These are phyloP conservation scores for Maccullochella peelii DNA, from an alignment of 2,113 vertebrate genomes.

Conservation along the genomic window DNA sequence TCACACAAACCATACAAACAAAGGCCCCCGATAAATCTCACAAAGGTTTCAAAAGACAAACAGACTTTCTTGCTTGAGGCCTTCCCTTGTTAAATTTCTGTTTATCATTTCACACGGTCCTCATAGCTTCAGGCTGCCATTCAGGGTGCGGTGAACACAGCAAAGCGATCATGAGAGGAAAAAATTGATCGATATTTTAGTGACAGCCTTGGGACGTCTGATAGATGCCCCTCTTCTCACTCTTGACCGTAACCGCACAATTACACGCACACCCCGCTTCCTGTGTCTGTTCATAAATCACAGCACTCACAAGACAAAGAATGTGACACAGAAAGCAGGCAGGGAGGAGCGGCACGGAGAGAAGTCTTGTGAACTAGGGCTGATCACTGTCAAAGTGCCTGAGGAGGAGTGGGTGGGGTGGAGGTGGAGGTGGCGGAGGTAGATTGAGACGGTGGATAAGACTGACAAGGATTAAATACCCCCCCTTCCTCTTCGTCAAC, in stretches of 20 bases:
- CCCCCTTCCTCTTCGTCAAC: slow-evolving; percentile 22
- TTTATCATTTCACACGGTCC: slow-evolving; percentile 30
- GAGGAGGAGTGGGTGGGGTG: slow-evolving; percentile 46
- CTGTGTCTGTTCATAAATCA: slow-evolving; percentile 73
- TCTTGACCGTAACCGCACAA: slow-evolving; percentile 59
- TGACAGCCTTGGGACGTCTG: slow-evolving; percentile 38
- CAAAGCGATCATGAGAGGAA: slow-evolving; percentile 26
- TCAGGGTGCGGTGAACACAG: slow-evolving; percentile 19
- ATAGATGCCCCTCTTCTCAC: slow-evolving; percentile 51
- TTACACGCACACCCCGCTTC: slow-evolving; percentile 62
- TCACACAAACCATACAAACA: not conserved
- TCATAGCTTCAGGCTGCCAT: slow-evolving; percentile 29
- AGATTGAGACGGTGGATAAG: slow-evolving; percentile 64
- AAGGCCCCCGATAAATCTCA: not conserved
- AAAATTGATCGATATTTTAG: slow-evolving; percentile 61
- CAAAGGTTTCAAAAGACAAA: not conserved
- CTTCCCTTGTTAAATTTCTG: slow-evolving; percentile 8
- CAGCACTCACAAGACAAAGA: slow-evolving; percentile 74
- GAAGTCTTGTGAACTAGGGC: slow-evolving; percentile 59
- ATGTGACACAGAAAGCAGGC: slow-evolving; percentile 70
- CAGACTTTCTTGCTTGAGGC: slow-evolving; percentile 5
- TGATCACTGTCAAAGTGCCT: slow-evolving; percentile 63
- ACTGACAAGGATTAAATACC: slow-evolving; percentile 66
- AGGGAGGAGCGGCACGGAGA: slow-evolving; percentile 75
- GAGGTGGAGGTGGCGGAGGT: slow-evolving; percentile 17